Conservation (phyloP, 1,140 invertebrate genomes). For the Neodiprion lecontei region DNA sequence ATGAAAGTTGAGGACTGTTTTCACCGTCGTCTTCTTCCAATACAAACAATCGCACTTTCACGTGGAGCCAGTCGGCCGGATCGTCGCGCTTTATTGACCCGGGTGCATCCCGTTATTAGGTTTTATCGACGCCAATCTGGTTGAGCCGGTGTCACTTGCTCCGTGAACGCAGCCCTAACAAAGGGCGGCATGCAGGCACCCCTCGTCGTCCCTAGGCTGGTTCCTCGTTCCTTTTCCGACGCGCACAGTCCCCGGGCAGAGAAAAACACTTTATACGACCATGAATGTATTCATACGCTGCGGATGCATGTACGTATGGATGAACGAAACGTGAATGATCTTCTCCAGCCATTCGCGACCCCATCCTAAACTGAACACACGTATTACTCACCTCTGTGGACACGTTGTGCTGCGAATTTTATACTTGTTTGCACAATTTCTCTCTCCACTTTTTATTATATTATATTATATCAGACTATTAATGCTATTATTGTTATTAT, state of each 20-base stretch:
- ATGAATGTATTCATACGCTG: too few relatives aligned
- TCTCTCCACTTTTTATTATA: constrained; percentile 1
- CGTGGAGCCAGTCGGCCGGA: too few relatives aligned
- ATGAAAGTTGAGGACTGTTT: too few relatives aligned
- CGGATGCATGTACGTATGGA: too few relatives aligned
- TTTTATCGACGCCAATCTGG: constrained; percentile 7
- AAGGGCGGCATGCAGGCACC: not conserved
- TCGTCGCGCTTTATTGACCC: not conserved
- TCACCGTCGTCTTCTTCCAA: too few relatives aligned
- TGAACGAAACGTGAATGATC: too few relatives aligned
- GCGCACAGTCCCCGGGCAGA: too few relatives aligned
- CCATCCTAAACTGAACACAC: constrained; percentile 21
- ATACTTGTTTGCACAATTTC: constrained; percentile 62
- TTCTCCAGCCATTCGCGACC: not conserved
- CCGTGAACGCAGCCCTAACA: not conserved
- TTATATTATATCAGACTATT: too few relatives aligned
- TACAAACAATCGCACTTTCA: too few relatives aligned
- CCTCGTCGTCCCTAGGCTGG: not conserved
- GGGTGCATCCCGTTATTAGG: not conserved
- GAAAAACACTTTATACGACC: not conserved
- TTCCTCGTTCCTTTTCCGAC: not conserved
- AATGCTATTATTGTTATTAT: too few relatives aligned
- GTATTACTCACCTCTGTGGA: constrained; percentile 53
- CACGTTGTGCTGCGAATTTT: constrained; percentile 59
- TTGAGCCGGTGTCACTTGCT: not conserved